Base-by-base conservation (phyloP, 2,113 vertebrate genomes). In the Trichechus manatus region DNA sequence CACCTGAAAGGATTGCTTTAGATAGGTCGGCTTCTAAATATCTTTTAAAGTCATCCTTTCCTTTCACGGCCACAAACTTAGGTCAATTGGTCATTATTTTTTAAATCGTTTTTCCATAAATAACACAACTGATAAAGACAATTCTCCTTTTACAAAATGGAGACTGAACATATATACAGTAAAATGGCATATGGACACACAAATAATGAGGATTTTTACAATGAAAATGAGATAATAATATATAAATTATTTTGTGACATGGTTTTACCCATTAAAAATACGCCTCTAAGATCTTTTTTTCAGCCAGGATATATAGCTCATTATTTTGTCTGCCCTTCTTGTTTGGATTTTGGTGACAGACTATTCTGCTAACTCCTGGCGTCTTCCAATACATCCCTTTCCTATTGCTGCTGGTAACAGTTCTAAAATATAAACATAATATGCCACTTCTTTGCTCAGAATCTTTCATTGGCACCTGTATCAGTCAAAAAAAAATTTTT, bases 201-300 rank as follows among this genome's bases (percentile, higher is more conserved):
- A 96, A 77, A 82, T 80, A 77, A 77, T 72, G 3, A 78, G 31
- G 9, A 70, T 36, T 96, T 83, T 50, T 77, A 84, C 75, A 59
- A 61, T 27, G 36, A 33, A 81, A 87, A 33, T 6, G 39, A 27
- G 17, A 79, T 86, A 25, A 44, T 63, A 64, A 64, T 63, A 47
- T 8, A 23, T 4, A 44, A 82, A 66, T 42, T 85, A 23, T 87
- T 97, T 88, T 91, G 33, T 23, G 29, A 63, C 1, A 80, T 93
- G 10, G 4, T 50, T 93, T 96, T 87, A n/a, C 11, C 13, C 33
- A 36, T 96, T 42, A 70, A 87, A 93, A 95, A 47, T 53, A 85
- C 39, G 61, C 15, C 33, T 87, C 13, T 64, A 68, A n/a, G 31
- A 56, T 77, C 8, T 72, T 96, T 42, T 42, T 82, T 91, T 53